Evolutionary conservation across 53 echinoderm and acorn worm species (phyloP).

Genomic region (Holothuria leucospilota): DNA sequence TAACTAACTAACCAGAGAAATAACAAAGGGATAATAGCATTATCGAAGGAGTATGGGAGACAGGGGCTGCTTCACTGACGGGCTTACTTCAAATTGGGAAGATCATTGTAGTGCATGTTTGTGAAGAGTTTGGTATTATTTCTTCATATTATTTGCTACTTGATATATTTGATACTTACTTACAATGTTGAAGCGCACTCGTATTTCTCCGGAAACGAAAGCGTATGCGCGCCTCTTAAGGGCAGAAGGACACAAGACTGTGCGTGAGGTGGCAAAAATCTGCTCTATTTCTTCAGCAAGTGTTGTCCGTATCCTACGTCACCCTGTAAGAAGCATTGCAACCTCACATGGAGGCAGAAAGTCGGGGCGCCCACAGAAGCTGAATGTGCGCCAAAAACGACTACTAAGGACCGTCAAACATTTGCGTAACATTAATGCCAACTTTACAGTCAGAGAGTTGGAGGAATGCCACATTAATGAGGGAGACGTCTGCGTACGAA

Average conservation of each 20-base stretch:
- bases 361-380: neutral
- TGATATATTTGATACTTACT: too few relatives aligned
- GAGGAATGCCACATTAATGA: neutral
- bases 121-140: too few relatives aligned
- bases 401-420: neutral
- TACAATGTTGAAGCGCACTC: too few relatives aligned
- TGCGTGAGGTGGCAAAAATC: neutral
- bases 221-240: neutral
- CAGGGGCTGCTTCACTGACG: too few relatives aligned
- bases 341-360: neutral
- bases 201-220: too few relatives aligned
- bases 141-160: too few relatives aligned
- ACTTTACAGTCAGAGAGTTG: constrained; percentile 11
- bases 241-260: neutral
- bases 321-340: neutral
- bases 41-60: too few relatives aligned
- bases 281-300: neutral
- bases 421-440: constrained; percentile 10
- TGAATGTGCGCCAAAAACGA: constrained; percentile 11
- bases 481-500: neutral
- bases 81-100: too few relatives aligned
- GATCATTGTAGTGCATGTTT: too few relatives aligned
- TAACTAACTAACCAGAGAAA: too few relatives aligned
- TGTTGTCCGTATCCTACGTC: neutral
- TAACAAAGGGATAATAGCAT: too few relatives aligned